Evolutionary conservation across 2,113 vertebrate species (phyloP), one percentile per base, ranked within the genome.

Genomic region (Odontophorus gujanensis): DNA sequence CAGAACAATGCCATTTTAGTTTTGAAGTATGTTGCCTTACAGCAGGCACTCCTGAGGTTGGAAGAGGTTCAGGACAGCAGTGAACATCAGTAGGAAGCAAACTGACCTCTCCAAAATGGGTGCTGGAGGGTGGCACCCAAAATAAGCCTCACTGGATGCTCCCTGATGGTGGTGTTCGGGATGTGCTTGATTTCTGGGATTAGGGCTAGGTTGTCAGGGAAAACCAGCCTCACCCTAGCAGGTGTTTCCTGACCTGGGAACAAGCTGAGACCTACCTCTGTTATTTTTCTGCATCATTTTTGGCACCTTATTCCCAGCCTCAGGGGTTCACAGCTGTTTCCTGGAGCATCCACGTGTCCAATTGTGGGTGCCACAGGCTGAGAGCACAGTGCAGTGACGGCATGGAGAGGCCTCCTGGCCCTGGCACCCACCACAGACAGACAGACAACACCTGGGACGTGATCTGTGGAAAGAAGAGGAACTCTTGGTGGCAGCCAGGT

Each of bases 291-390:
- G 18, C 6, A 2, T 7, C 19, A 0, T 3, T 8, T 83, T 5
- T 9, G n/a, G 67, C 63, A 32, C 19, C 42, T 32, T 66, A 15
- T 15, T 45, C 13, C 28, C 61, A 45, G 63, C 19, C 42, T 45
- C 13, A 20, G 51, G 36, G 14, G 69, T 24, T 2, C 0, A 0
- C 55, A 55, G 66, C 30, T 1, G 0, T 62, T 43, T 13, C 0
- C 1, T 0, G 36, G 61, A 51, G 13, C 53, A 62, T 55, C 34
- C 1, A 0, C 0, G 1, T 3, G n/a, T 18, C 65, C n/a, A 1
- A 11, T 22, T 0, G 11, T 6, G 6, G 40, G 42, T n/a, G 63
- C 42, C 30, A 4, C 19, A 22, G 28, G 42, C 30, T 11, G 30
- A 45, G 28, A 20, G 62, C 38, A 13, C 30, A 6, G 62, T 5